Evolutionary conservation across 2,113 vertebrate species (phyloP).

Genomic region (Phalacrocorax aristotelis): DNA sequence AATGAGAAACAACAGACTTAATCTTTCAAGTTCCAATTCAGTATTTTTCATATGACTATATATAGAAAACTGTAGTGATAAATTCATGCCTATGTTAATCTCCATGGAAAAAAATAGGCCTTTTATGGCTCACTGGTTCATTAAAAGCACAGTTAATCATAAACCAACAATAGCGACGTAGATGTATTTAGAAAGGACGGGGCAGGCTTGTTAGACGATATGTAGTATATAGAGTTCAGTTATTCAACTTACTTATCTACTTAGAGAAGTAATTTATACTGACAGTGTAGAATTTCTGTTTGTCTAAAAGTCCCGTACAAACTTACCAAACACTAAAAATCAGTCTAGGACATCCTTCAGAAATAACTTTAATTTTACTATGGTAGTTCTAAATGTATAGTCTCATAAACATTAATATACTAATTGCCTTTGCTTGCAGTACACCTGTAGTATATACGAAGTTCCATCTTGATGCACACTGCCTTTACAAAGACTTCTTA

Average conservation of each 20-base stretch:
- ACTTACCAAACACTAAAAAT: neutral
- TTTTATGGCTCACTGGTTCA: slow-evolving; percentile 34
- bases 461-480: neutral
- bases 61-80: neutral
- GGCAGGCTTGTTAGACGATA: slow-evolving; percentile 36
- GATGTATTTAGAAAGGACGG: slow-evolving; percentile 12
- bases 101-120: neutral
- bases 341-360: neutral
- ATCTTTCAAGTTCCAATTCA: neutral
- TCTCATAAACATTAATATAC: neutral
- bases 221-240: neutral
- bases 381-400: neutral
- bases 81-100: neutral
- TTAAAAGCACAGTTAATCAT: slow-evolving; percentile 29
- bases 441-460: neutral
- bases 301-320: neutral
- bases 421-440: neutral
- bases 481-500: neutral
- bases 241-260: slow-evolving; percentile 16
- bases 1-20: neutral
- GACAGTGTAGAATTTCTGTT: neutral
- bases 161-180: slow-evolving; percentile 10
- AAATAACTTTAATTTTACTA: neutral
- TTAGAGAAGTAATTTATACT: neutral
- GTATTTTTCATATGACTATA: neutral